Evolutionary conservation across 2,113 vertebrate species (phyloP).

Genomic region (Ameiurus melas): DNA sequence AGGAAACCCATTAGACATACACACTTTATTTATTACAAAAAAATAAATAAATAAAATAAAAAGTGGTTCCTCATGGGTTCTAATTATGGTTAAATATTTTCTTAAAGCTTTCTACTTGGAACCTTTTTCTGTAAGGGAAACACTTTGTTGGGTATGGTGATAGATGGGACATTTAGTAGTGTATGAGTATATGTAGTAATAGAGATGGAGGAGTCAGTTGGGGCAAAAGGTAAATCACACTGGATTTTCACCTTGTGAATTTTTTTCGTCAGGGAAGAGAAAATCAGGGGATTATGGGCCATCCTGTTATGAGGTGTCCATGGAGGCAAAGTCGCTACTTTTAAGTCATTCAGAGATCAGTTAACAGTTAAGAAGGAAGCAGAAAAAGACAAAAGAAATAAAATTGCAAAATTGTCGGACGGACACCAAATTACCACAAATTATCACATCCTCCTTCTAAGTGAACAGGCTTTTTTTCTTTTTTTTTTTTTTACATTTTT

Average conservation of each 20-base stretch:
- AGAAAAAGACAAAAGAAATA: too few relatives aligned
- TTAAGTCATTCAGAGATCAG: background rate
- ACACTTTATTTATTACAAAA: too few relatives aligned
- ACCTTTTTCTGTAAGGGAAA: background rate
- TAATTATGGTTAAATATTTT: background rate
- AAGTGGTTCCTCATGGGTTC: background rate
- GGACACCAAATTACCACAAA: too few relatives aligned
- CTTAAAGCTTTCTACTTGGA: background rate
- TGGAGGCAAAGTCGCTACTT: background rate
- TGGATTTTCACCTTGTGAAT: background rate
- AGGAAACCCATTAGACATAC: background rate
- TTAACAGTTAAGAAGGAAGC: too few relatives aligned
- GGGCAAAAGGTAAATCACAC: background rate
- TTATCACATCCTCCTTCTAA: too few relatives aligned
- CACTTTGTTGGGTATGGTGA: background rate
- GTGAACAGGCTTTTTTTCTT: too few relatives aligned
- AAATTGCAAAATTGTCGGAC: too few relatives aligned
- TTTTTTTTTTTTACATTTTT: too few relatives aligned
- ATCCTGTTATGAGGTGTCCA: background rate
- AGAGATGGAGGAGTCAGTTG: background rate
- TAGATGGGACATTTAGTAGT: background rate
- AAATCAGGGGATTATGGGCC: background rate
- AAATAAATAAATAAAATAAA: background rate
- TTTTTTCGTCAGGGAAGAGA: background rate
- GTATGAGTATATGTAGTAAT: background rate